Percentiles rank a stretch among this genome's conserved stretches.
Evolutionary conservation across 2,888 invertebrate species (phyloP).

Genomic region (Cephonodes hylas): DNA sequence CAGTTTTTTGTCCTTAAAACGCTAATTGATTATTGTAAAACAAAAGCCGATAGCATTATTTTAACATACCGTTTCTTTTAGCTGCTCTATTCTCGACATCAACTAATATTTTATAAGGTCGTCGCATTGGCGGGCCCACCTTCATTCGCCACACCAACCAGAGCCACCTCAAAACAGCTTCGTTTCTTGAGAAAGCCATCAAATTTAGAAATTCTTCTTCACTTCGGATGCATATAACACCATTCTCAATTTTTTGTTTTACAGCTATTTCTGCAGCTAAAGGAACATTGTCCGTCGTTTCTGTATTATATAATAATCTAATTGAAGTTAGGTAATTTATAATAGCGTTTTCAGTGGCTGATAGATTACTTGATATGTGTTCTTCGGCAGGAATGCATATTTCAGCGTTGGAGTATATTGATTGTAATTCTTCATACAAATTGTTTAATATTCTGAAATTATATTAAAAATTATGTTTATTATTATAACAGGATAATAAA

Average conservation of each 20-base stretch:
- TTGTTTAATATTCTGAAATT: conserved; percentile 65
- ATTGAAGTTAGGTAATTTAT: conserved; percentile 41
- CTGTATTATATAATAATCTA: conserved; percentile 27
- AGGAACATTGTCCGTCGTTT: conserved; percentile 23
- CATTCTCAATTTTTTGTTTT: conserved; percentile 19
- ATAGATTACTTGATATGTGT: conserved; percentile 33
- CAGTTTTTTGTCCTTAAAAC: too few relatives aligned
- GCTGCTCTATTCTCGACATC: conserved; percentile 83
- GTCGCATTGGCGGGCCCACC: conserved; percentile 80
- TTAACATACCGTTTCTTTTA: conserved; percentile 79
- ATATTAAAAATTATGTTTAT: neutral
- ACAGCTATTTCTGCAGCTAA: conserved; percentile 34
- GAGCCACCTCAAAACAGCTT: conserved; percentile 78
- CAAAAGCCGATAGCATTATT: too few relatives aligned
- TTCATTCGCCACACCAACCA: conserved; percentile 86
- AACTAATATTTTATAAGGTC: conserved; percentile 78
- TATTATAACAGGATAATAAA: conserved; percentile 7
- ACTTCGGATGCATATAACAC: conserved; percentile 77
- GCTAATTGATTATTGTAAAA: too few relatives aligned
- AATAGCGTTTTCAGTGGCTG: conserved; percentile 51
- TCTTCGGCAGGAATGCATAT: conserved; percentile 71
- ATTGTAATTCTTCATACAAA: conserved; percentile 77
- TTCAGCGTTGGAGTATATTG: conserved; percentile 80
- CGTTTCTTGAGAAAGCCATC: conserved; percentile 74
- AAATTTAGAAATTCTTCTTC: conserved; percentile 83